Percentiles rank a stretch among this genome's conserved stretches.
These are phyloP conservation scores for Nycticorax nycticorax DNA, from an alignment of 2,113 vertebrate species.

Conservation along the genomic window DNA sequence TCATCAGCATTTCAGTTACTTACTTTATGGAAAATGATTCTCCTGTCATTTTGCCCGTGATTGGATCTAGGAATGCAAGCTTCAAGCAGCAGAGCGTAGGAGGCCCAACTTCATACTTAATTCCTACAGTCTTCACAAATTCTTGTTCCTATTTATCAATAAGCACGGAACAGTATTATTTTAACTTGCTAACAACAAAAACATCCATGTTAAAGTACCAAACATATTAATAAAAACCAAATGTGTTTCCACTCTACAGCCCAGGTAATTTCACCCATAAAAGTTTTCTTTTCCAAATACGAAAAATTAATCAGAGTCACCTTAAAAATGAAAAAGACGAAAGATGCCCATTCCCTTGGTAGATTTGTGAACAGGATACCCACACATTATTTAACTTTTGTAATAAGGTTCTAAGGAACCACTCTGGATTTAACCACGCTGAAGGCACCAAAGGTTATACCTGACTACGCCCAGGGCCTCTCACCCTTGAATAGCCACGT, in stretches of 20 bases:
- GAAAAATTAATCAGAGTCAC: neutral
- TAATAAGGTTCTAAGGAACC: neutral
- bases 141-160: conserved; percentile 89
- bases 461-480: neutral
- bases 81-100: conserved; percentile 97
- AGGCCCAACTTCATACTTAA: conserved; percentile 96
- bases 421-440: neutral
- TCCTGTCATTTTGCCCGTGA: conserved; percentile 96
- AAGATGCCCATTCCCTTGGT: neutral
- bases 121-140: conserved; percentile 95
- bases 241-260: neutral
- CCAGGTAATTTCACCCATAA: neutral
- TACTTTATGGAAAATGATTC: conserved; percentile 98
- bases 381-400: neutral
- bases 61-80: conserved; percentile 92
- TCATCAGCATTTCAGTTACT: conserved; percentile 39
- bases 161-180: neutral
- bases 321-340: rapidly evolving
- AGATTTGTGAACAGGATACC: neutral
- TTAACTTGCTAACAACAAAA: neutral
- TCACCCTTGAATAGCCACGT: neutral
- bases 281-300: neutral
- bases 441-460: neutral
- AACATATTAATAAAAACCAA: neutral
- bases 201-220: neutral